Percentiles rank a stretch among this genome's conserved stretches.
These are phyloP conservation scores for Phaethon lepturus DNA, from an alignment of 2,113 vertebrate genomes.

Conservation along the genomic window DNA sequence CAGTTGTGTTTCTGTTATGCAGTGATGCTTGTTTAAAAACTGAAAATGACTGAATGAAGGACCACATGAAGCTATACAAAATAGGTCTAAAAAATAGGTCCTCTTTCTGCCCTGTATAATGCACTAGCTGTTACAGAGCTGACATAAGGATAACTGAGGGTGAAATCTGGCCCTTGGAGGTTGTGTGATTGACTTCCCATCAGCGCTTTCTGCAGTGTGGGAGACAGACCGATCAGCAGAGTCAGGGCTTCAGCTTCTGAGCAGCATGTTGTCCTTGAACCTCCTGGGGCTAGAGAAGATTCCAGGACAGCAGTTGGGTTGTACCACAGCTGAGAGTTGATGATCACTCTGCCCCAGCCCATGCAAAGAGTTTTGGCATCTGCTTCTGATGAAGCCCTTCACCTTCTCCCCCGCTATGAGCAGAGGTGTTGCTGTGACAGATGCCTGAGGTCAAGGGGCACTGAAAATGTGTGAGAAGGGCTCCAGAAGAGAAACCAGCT, in stretches of 20 bases:
- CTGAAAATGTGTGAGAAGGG: background rate
- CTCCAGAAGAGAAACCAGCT: background rate
- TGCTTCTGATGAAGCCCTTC: background rate
- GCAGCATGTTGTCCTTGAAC: background rate
- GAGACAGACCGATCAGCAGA: background rate
- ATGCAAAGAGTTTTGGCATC: background rate
- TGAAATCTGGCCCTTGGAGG: background rate
- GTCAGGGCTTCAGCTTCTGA: background rate
- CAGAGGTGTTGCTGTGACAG: background rate
- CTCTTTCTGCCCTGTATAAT: background rate
- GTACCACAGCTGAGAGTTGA: background rate
- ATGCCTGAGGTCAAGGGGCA: background rate
- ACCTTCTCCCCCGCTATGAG: background rate
- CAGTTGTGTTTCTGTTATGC: background rate
- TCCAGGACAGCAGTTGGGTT: background rate
- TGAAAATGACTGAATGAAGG: background rate
- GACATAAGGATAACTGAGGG: background rate
- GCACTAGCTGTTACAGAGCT: background rate
- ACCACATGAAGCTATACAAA: background rate
- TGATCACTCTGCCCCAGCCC: background rate
- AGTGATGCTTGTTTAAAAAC: background rate
- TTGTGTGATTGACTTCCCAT: background rate
- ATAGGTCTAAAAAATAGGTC: background rate
- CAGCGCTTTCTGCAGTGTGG: background rate
- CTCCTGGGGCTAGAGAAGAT: background rate